Evolutionary conservation across 2,797 vertebrate species (phyloP).

Genomic region (Sebastes flavidus): DNA sequence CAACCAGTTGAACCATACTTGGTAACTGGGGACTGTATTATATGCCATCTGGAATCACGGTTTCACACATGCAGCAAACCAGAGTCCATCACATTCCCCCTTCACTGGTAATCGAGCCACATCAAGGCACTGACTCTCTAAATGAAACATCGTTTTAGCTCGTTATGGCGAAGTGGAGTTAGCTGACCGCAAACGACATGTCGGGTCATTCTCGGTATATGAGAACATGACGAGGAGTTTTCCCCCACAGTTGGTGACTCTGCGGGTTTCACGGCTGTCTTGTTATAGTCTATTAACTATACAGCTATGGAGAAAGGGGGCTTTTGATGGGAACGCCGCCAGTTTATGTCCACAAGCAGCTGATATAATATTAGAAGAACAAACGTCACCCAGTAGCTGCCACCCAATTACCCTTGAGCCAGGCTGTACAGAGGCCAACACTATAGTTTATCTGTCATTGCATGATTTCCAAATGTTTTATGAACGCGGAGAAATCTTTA

Average conservation of each 20-base stretch:
- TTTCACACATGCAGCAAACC: conserved; percentile 40
- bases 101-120: conserved; percentile 51
- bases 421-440: neutral
- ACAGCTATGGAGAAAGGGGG: neutral
- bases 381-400: neutral
- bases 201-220: conserved; percentile 26
- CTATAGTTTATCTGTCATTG: too few species aligned
- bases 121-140: conserved; percentile 51
- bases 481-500: neutral
- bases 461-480: neutral
- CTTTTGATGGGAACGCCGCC: neutral
- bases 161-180: conserved; percentile 45
- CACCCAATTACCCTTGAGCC: neutral
- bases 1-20: neutral
- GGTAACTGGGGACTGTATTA: neutral
- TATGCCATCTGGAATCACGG: conserved; percentile 30
- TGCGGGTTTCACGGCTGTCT: conserved; percentile 7
- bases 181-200: conserved; percentile 56
- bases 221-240: conserved; percentile 48
- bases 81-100: conserved; percentile 16
- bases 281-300: conserved; percentile 2
- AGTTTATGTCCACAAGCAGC: neutral
- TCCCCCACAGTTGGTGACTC: conserved; percentile 16
- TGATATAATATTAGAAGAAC: neutral
- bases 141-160: conserved; percentile 64